These are phyloP conservation scores for Saturnia pavonia DNA, from an alignment of 2,888 invertebrate species.

Conservation along the genomic window DNA sequence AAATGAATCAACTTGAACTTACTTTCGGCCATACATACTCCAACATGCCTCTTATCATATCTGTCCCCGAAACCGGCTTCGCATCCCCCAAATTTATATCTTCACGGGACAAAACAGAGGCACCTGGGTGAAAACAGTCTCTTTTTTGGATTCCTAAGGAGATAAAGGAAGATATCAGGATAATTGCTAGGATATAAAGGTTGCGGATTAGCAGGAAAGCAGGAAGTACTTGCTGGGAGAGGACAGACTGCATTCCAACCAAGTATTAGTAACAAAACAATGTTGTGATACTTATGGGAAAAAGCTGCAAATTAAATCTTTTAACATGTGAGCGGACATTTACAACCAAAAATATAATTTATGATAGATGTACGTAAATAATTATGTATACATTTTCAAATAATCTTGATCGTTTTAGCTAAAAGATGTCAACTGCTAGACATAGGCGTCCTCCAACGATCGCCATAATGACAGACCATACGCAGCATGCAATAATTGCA, in stretches of 20 bases:
- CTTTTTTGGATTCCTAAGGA: constrained; percentile 83
- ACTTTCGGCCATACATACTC: constrained; percentile 98
- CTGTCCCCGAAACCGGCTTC: constrained; percentile 84
- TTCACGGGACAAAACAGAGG: constrained; percentile 85
- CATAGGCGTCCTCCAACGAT: no score
- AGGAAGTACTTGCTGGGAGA: constrained; percentile 25
- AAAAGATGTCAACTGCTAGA: no score
- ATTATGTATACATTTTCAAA: no score
- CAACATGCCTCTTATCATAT: constrained; percentile 94
- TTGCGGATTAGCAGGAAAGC: constrained; percentile 38
- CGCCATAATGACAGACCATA: no score
- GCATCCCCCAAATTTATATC: constrained; percentile 83
- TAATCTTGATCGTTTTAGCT: no score
- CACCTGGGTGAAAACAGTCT: constrained; percentile 96
- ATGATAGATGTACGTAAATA: background rate
- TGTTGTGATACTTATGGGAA: constrained; percentile 3
- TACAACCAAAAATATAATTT: background rate
- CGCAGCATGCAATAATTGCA: no score
- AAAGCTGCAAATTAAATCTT: constrained; percentile 16
- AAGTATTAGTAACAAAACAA: constrained; percentile 62
- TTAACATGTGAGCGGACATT: background rate
- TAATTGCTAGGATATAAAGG: constrained; percentile 30
- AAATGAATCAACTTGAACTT: constrained; percentile 30
- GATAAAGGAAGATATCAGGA: constrained; percentile 47
- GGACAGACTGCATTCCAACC: constrained; percentile 73